These are phyloP conservation scores for Phaethornis superciliosus DNA, from an alignment of 2,113 vertebrate genomes.

Conservation along the genomic window DNA sequence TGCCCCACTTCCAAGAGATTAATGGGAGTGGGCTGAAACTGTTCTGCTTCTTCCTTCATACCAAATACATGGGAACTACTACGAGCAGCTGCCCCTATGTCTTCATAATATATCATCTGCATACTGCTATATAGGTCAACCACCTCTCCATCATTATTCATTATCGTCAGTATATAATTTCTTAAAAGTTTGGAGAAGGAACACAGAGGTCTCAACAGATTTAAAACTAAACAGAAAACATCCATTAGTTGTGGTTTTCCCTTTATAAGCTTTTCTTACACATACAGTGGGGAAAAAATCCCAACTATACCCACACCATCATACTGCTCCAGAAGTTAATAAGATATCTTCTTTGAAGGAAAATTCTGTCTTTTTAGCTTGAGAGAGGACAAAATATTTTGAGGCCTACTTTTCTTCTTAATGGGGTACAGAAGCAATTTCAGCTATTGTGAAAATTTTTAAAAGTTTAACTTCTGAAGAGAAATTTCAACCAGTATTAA, in stretches of 20 bases:
- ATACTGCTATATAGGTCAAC: neutral
- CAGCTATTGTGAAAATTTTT: neutral
- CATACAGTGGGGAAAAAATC: rapidly evolving
- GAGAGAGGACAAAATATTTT: neutral
- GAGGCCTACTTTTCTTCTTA: neutral
- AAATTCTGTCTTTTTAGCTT: neutral
- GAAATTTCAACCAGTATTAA: neutral
- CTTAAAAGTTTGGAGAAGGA: neutral
- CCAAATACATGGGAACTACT: neutral
- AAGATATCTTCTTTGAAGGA: neutral
- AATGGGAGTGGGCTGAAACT: neutral
- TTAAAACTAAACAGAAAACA: constrained; percentile 1
- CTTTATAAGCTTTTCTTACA: neutral
- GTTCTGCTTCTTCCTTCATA: neutral
- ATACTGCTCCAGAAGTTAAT: neutral
- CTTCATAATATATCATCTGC: constrained; percentile 19
- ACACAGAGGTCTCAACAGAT: neutral
- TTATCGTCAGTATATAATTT: neutral
- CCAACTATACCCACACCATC: neutral
- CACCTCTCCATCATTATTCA: neutral
- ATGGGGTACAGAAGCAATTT: neutral
- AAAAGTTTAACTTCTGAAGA: constrained; percentile 25
- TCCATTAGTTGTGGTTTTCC: neutral
- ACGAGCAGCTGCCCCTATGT: neutral
- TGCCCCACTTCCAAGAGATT: constrained; percentile 32